phyloP scores from a whole-genome alignment of 2,888 invertebrate genomes.

The Dicyrtoma fusca region DNA sequence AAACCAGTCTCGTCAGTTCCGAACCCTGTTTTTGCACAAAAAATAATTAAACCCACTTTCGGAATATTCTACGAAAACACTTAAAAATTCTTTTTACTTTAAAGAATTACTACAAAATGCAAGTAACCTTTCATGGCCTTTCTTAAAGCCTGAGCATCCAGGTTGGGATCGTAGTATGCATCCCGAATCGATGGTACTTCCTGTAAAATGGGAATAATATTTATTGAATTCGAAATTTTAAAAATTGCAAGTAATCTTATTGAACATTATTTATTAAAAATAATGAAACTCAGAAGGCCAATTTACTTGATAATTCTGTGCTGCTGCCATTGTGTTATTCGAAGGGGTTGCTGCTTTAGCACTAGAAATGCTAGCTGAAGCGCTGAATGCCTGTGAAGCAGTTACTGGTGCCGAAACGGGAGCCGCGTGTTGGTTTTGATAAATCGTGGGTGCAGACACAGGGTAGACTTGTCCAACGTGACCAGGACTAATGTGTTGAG shows the following conservation, averaged over 20 bases:
- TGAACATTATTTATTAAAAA: background rate
- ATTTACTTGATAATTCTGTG: conserved; percentile 3
- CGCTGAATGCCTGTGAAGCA: background rate
- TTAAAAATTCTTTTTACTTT: background rate
- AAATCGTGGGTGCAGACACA: background rate
- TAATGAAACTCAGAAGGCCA: background rate
- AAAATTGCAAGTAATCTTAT: background rate
- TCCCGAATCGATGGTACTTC: conserved; percentile 47
- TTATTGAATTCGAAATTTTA: background rate
- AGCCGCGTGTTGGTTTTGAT: background rate
- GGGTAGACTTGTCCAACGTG: background rate
- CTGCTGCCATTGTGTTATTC: background rate
- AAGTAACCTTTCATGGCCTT: conserved; percentile 84
- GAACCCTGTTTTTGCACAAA: conserved; percentile 60
- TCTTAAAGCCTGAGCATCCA: conserved; percentile 79
- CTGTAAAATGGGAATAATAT: conserved; percentile 23
- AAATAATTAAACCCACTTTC: background rate
- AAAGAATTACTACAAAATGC: background rate
- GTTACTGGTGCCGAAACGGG: background rate
- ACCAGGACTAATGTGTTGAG: conserved; percentile 9
- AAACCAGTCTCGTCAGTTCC: conserved; percentile 90
- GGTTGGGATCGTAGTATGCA: conserved; percentile 72
- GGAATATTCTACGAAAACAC: background rate
- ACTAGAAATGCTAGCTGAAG: too few relatives aligned
- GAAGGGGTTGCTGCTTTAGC: background rate